Evolutionary conservation across 2,888 invertebrate genomes (phyloP).

Genomic region (Campopleginae sp.): DNA sequence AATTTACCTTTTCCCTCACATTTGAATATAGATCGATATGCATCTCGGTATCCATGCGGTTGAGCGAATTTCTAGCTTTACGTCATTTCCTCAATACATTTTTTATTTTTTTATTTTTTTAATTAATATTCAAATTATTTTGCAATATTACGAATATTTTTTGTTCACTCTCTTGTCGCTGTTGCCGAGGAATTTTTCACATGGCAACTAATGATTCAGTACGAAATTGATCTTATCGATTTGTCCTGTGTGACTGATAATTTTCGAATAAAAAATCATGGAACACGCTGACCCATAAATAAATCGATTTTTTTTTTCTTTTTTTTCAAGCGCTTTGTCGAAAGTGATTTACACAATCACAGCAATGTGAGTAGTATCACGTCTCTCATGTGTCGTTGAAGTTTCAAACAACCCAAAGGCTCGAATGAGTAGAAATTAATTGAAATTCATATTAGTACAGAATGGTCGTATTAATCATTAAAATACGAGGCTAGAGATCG

Average conservation of each 20-base stretch:
- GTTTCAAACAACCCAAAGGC: background rate
- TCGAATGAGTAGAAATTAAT: background rate
- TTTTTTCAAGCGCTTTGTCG: background rate
- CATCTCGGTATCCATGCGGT: background rate
- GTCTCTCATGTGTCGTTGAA: background rate
- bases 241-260: background rate
- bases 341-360: background rate
- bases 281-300: background rate
- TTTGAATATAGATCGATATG: background rate
- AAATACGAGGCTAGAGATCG: slow-evolving; percentile 28
- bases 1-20: slow-evolving; percentile 74
- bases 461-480: slow-evolving; percentile 17
- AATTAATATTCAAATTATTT: background rate
- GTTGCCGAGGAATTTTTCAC: background rate
- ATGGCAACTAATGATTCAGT: background rate
- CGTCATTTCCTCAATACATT: slow-evolving; percentile 65
- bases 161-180: background rate
- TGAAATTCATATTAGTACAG: slow-evolving; percentile 17
- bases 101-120: background rate
- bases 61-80: slow-evolving; percentile 67
- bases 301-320: background rate
- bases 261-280: background rate
- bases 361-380: background rate
- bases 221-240: slow-evolving; percentile 2
- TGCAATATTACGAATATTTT: background rate